A percentile compares a stretch with the other conserved stretches of the same genome.
These are phyloP conservation scores for Nylanderia fulva DNA, from an alignment of 1,140 invertebrate species.

Conservation along the genomic window DNA sequence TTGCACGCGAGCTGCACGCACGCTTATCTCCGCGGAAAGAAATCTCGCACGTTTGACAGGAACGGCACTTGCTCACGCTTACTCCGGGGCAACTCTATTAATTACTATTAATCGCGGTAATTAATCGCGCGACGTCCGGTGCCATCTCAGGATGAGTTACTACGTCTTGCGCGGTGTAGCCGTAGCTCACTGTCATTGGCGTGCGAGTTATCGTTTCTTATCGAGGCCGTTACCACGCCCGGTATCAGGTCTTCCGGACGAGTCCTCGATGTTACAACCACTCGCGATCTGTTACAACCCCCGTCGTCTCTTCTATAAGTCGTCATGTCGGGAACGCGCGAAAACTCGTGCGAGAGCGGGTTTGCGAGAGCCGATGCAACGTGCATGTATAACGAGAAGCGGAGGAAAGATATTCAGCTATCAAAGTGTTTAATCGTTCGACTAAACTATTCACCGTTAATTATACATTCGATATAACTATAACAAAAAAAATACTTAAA, in stretches of 20 bases:
- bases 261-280: constrained; percentile 26
- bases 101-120: constrained; percentile 83
- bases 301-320: constrained; percentile 23
- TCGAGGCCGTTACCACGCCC: constrained; percentile 54
- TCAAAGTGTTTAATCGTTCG: not conserved
- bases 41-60: constrained; percentile 57
- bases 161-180: constrained; percentile 57
- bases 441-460: not conserved
- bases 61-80: constrained; percentile 63
- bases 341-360: constrained; percentile 30
- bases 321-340: not conserved
- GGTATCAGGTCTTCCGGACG: constrained; percentile 46
- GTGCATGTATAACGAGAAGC: not conserved
- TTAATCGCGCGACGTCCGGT: constrained; percentile 74
- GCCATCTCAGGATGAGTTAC: constrained; percentile 69
- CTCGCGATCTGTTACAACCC: constrained; percentile 17
- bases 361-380: constrained; percentile 38
- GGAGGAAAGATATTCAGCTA: not conserved
- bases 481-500: not conserved
- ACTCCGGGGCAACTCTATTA: constrained; percentile 75
- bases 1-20: constrained; percentile 20
- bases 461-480: not conserved
- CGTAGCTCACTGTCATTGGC: constrained; percentile 68
- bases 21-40: constrained; percentile 14
- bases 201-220: constrained; percentile 71